A percentile compares a stretch with the other conserved stretches of the same genome.
Conservation (phyloP, 2,888 invertebrate genomes). For the Fabriciana adippe region DNA sequence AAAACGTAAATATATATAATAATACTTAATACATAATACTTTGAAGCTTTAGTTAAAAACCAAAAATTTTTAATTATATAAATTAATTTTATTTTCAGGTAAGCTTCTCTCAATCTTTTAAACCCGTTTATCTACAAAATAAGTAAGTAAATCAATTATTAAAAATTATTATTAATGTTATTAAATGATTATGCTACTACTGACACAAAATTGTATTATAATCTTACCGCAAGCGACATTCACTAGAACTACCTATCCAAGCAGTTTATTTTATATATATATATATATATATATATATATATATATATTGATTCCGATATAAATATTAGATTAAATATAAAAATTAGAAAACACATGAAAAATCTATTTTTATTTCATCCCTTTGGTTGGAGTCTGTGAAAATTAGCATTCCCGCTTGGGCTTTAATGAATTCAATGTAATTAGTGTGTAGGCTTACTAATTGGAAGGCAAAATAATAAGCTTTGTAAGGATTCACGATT, state of each 20-base stretch:
- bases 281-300: too few species aligned
- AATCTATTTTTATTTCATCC: slow-evolving; percentile 8
- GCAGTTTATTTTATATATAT: too few species aligned
- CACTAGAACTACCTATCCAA: too few species aligned
- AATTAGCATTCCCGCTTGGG: slow-evolving; percentile 12
- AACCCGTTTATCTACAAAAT: background rate
- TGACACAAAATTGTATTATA: too few species aligned
- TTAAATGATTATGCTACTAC: too few species aligned
- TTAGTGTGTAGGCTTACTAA: slow-evolving; percentile 18
- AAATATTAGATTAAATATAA: background rate
- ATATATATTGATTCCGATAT: background rate
- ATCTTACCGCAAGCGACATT: too few species aligned
- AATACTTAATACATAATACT: too few species aligned
- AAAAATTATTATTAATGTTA: too few species aligned
- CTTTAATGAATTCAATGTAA: slow-evolving; percentile 1
- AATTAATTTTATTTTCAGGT: slow-evolving; percentile 28
- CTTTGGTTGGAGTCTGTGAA: background rate
- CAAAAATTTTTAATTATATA: too few species aligned
- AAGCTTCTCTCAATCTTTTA: slow-evolving; percentile 10
- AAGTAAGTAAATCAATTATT: background rate
- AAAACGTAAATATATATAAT: too few species aligned
- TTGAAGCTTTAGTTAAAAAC: too few species aligned
- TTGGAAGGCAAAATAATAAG: slow-evolving; percentile 8
- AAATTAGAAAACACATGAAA: background rate
- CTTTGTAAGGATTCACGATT: background rate